A percentile compares a stretch with the other conserved stretches of the same genome.
Conservation (phyloP, 2,888 invertebrate genomes). For the Meganola albula region DNA sequence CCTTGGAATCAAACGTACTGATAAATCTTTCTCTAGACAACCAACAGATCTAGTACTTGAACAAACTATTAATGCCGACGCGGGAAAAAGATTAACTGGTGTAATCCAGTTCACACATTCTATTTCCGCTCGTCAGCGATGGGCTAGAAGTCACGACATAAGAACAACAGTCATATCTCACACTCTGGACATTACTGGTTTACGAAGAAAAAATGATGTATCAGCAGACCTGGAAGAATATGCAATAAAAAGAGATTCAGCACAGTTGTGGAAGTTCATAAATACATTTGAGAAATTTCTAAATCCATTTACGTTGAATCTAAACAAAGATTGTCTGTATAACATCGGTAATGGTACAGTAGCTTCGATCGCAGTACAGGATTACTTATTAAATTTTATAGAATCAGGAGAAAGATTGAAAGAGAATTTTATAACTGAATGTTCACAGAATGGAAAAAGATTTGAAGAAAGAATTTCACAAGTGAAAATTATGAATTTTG, state of each 20-base stretch:
- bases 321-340: constrained; percentile 26
- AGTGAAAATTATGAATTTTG: constrained; percentile 33
- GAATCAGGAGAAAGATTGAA: constrained; percentile 22
- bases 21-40: constrained; percentile 15
- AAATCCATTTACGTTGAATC: constrained; percentile 20
- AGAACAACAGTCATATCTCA: constrained; percentile 29
- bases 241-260: constrained; percentile 7
- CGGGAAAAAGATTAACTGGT: constrained; percentile 26
- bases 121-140: constrained; percentile 32
- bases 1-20: constrained; percentile 26
- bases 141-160: constrained; percentile 34
- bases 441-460: constrained; percentile 19
- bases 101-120: constrained; percentile 6
- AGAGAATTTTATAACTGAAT: constrained; percentile 27
- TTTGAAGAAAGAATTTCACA: constrained; percentile 29
- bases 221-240: not conserved
- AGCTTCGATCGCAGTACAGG: constrained; percentile 28
- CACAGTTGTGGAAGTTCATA: constrained; percentile 7
- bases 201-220: not conserved
- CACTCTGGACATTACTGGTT: not conserved
- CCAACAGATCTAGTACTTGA: constrained; percentile 26
- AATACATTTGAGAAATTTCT: constrained; percentile 18
- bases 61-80: constrained; percentile 35
- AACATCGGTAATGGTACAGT: constrained; percentile 32
- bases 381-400: constrained; percentile 32